Conservation (phyloP, 2,113 vertebrate genomes). For the Odobenus rosmarus region DNA sequence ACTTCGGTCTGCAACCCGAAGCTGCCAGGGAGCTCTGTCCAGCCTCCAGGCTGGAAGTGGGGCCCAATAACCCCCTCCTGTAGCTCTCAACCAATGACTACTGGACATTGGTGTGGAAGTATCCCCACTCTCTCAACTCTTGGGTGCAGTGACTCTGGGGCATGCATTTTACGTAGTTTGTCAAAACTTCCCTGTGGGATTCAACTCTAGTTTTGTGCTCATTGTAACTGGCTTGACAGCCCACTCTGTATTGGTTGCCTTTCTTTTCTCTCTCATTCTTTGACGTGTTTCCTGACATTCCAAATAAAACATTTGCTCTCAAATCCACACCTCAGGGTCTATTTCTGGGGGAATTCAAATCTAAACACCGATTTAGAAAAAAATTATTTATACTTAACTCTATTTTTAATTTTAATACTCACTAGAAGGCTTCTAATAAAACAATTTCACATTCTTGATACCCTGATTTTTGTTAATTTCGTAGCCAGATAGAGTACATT, state of each 20-base stretch:
- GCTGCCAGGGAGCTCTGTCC: neutral
- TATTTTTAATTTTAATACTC: neutral
- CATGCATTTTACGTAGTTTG: neutral
- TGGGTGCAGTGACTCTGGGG: accelerated
- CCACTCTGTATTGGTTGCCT: accelerated
- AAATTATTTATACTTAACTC: neutral
- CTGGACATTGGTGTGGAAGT: neutral
- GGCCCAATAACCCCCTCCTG: neutral
- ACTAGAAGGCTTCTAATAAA: neutral
- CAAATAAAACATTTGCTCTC: neutral
- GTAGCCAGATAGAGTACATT: neutral
- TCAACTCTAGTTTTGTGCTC: neutral
- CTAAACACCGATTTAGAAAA: neutral
- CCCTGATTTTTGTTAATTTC: neutral
- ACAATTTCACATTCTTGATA: neutral
- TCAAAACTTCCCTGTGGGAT: neutral
- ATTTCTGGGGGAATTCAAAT: neutral
- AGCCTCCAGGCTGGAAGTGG: neutral
- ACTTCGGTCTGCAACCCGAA: accelerated
- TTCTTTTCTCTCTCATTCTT: neutral
- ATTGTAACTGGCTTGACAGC: neutral
- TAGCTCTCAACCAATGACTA: neutral
- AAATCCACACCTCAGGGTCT: neutral
- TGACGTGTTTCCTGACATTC: neutral
- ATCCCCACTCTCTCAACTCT: too few species aligned